Base-by-base conservation (phyloP, 2,888 invertebrate genomes). In the Zele albiditarsus region DNA sequence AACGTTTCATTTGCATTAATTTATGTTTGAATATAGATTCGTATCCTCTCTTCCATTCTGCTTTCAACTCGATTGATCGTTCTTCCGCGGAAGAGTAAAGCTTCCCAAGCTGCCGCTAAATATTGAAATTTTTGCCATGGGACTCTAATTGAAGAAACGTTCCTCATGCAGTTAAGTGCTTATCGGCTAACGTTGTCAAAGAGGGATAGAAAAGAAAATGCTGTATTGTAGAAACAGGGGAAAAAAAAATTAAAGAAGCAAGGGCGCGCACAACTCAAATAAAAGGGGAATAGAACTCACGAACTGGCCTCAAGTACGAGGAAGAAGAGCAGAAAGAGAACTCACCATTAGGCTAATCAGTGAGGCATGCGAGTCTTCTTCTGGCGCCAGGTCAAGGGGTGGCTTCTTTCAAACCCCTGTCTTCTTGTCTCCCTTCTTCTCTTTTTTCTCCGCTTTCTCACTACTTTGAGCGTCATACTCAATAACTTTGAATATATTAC, bases 341-440 rank as follows among this genome's bases (percentile, higher is more conserved):
- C 85, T 86, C 85, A 86, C 87, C 87, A 88, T 88, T 88, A 89
- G 86, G 87, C 88, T 88, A 88, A 88, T 87, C 86, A 88, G 85
- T 83, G 82, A 86, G 84, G 85, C 85, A 85, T 83, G 84, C 82
- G 82, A 73, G 82, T 83, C 81, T 82, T 85, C 82, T 83, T 81
- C 83, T 79, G 78, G 77, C 83, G 82, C 71, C 71, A 71, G 62
- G 71, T 71, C 62, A 71, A 71, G 62, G 28, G 60, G 60, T 42
- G 16, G 25, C 23, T 27, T 5, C 31, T 38, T 6, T 57, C 49
- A 20, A 53, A 28, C 72, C 69, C 27, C 49, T n/a, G 53, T 25
- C 16, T 27, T 38, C 57, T 66, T 70, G 14, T 28, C 33, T 25
- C 23, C 20, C 25, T 74, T 20, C 25, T 62, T 68, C 25, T 69